Evolutionary conservation across 2,888 invertebrate genomes (phyloP), one percentile per base, ranked within the genome.

Genomic region (Liodrosophila aerea): DNA sequence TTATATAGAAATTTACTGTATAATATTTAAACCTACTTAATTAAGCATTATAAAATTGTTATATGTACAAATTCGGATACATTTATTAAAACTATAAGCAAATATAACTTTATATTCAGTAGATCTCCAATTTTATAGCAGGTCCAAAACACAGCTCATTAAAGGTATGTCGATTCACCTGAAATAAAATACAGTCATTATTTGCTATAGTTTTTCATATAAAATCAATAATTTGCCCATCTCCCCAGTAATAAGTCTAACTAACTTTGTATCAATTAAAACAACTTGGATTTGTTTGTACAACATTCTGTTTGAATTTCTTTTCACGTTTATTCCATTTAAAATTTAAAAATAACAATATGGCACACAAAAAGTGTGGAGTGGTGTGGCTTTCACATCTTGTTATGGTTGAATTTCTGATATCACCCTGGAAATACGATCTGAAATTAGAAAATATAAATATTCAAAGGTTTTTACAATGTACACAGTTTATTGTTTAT

Each of bases 111-210:
- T 71, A 68, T 58, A 61, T 81, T 53, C 57, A 71, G 64, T 50
- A 84, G 71, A 78, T 84, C 72, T 71, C 78, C 77, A 76, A 73
- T 59, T 22, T 22, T 73, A 57, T 61, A 64, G 60, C 57, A 72
- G 80, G 65, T 76, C 69, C 64, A 62, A 72, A 66, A 74, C 65
- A 76, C 61, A 63, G 52, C 57, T 67, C 54, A 49, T 87, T 81
- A 88, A 73, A 88, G 85, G 80, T 88, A 88, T 78, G 89, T 88
- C 65, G 88, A 88, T 88, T 88, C 88, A 85, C 88, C 88, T 88
- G 84, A 49, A 88, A 88, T 58, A 29, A 56, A 72, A 61, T n/a
- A 49, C 43, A 31, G 51, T 45, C 27, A 8, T 13, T 40, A 15
- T 22, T 40, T 45, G 44, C 44, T 16, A 31, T 41, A 12, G 12